These are phyloP conservation scores for Callopanchax toddi DNA, from an alignment of 2,113 vertebrate genomes.

Conservation along the genomic window DNA sequence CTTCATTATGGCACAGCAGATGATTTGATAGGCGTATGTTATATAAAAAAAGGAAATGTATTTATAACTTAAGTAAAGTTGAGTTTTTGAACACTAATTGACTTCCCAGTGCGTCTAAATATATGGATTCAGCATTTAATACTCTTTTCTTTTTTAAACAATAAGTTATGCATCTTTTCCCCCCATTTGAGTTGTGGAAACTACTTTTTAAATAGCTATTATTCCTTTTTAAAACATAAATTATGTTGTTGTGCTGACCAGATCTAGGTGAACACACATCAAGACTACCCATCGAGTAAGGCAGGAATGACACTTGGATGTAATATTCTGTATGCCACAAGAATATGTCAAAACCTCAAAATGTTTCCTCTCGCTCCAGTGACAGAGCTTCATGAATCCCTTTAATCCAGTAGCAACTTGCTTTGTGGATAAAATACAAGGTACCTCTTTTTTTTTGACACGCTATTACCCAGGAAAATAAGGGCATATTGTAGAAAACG, in stretches of 20 bases:
- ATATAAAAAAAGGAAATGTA: background rate
- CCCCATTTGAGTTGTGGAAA: background rate
- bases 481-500: conserved; percentile 38
- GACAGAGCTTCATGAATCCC: conserved; percentile 34
- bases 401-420: conserved; percentile 37
- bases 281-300: background rate
- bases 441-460: conserved; percentile 45
- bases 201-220: background rate
- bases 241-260: background rate
- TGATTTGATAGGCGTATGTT: conserved; percentile 8
- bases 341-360: conserved; percentile 17
- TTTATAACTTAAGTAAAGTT: background rate
- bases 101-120: background rate
- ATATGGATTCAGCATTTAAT: too few species aligned
- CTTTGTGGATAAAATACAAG: conserved; percentile 48
- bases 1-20: background rate
- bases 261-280: background rate
- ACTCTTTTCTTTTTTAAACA: too few species aligned
- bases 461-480: conserved; percentile 46
- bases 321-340: background rate
- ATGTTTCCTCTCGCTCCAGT: conserved; percentile 19
- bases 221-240: background rate
- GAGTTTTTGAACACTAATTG: background rate
- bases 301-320: conserved; percentile 10
- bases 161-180: too few species aligned